Conservation (phyloP, 2,113 vertebrate species). For the Lepidothrix coronata region DNA sequence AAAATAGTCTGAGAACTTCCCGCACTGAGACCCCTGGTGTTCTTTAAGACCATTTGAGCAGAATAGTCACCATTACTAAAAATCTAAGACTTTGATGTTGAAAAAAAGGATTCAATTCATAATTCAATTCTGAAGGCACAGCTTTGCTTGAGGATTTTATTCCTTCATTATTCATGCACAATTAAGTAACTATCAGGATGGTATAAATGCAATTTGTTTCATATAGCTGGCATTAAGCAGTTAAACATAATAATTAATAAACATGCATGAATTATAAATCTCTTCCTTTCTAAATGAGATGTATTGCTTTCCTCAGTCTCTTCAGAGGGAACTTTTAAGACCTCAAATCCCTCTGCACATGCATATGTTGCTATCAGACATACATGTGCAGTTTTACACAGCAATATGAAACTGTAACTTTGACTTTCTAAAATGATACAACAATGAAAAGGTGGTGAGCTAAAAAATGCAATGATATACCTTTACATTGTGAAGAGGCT, state of each 20-base stretch:
- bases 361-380: background rate
- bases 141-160: background rate
- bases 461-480: background rate
- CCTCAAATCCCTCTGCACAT: background rate
- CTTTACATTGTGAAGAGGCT: background rate
- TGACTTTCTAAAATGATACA: background rate
- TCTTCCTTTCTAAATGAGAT: background rate
- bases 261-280: background rate
- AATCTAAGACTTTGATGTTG: background rate
- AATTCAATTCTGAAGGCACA: background rate
- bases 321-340: background rate
- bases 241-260: slow-evolving; percentile 26
- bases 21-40: background rate
- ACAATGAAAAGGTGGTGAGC: background rate
- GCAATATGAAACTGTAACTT: background rate
- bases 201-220: slow-evolving; percentile 16
- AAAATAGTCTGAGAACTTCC: background rate
- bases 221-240: background rate
- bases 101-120: background rate
- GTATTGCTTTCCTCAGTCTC: background rate
- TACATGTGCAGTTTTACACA: background rate
- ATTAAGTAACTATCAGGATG: background rate
- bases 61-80: background rate
- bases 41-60: background rate
- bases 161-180: background rate